Conservation (phyloP, 1,140 invertebrate species). For the Musca vetustissima region DNA sequence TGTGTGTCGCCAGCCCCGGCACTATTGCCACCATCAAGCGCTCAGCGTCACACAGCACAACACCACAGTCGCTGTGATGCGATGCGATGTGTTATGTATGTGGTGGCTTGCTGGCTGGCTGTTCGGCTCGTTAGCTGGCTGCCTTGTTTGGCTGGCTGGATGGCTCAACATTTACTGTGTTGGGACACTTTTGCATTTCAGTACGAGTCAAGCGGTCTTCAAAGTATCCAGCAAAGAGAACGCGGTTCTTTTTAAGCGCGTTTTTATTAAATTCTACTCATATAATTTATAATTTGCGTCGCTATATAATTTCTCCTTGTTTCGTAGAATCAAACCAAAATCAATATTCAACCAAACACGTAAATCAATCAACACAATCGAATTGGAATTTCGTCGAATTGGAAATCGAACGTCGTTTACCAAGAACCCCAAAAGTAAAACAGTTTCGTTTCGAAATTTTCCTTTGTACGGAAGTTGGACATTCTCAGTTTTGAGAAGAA, state of each 20-base stretch:
- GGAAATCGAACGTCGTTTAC: not conserved
- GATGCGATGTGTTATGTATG: no score
- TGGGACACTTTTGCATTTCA: constrained; percentile 36
- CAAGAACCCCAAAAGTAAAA: no score
- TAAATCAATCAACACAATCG: constrained; percentile 21
- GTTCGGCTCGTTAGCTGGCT: no score
- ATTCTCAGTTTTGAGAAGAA: no score
- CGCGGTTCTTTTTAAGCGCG: constrained; percentile 56
- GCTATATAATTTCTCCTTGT: constrained; percentile 55
- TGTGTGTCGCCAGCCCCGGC: not conserved
- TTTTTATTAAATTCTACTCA: constrained; percentile 56
- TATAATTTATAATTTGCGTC: constrained; percentile 57
- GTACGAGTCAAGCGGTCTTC: constrained; percentile 56
- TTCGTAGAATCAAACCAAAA: constrained; percentile 46
- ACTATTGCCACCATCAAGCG: not conserved
- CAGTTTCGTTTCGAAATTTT: not conserved
- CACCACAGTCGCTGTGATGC: constrained; percentile 2
- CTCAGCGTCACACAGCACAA: not conserved
- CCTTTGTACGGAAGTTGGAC: no score
- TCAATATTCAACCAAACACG: constrained; percentile 14
- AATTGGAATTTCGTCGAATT: not conserved
- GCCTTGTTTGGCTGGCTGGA: not conserved
- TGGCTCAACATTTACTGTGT: constrained; percentile 28
- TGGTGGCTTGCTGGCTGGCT: no score
- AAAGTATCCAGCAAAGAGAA: constrained; percentile 55